These are phyloP conservation scores for Sclerurus mexicanus DNA, from an alignment of 2,113 vertebrate genomes.

Conservation along the genomic window DNA sequence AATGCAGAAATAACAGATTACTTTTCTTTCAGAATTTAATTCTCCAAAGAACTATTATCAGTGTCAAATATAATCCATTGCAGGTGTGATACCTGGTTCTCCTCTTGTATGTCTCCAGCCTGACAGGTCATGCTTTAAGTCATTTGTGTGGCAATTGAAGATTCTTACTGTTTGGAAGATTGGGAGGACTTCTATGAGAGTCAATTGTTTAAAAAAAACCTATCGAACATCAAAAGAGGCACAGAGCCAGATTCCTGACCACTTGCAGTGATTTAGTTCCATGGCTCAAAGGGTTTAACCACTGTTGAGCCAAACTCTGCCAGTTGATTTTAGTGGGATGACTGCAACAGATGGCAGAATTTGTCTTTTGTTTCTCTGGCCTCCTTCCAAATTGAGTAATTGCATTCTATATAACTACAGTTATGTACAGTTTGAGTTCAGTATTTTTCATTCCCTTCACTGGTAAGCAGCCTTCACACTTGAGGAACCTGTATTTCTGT, in stretches of 20 bases:
- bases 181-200: neutral
- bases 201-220: neutral
- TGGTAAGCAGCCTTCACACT: neutral
- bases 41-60: neutral
- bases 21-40: neutral
- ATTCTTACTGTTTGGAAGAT: neutral
- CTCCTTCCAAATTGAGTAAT: neutral
- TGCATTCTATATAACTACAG: neutral
- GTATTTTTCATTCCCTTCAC: neutral
- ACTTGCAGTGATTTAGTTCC: neutral
- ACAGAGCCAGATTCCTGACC: neutral
- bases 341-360: slow-evolving; percentile 8
- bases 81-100: neutral
- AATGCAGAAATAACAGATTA: neutral
- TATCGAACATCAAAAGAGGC: neutral
- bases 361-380: neutral
- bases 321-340: neutral
- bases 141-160: neutral
- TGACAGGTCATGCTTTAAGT: neutral
- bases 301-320: neutral
- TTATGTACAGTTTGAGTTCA: neutral
- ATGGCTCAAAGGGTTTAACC: neutral
- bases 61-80: neutral
- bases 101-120: fast-evolving
- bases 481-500: neutral